Evolutionary conservation across 2,113 vertebrate genomes (phyloP).

Genomic region (Ancistrus triradiatus): DNA sequence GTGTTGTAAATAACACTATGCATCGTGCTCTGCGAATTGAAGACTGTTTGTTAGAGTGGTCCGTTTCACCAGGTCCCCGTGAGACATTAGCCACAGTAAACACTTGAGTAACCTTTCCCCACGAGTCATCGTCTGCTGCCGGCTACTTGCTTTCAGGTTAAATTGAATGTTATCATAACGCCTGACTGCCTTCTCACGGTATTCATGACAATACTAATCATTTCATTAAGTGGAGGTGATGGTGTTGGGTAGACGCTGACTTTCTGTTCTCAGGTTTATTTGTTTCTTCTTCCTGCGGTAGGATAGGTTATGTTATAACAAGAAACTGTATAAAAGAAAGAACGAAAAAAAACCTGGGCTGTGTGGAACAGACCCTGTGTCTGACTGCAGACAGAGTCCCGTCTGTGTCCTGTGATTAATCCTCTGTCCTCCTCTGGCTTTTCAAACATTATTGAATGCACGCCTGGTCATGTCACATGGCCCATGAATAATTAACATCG

Average conservation of each 20-base stretch:
- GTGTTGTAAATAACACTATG: constrained; percentile 49
- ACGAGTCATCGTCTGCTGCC: constrained; percentile 1
- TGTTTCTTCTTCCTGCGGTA: constrained; percentile 7
- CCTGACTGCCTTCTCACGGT: background rate
- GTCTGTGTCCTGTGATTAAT: constrained; percentile 60
- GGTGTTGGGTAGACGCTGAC: constrained; percentile 4
- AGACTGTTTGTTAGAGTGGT: constrained; percentile 44
- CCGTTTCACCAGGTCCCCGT: constrained; percentile 44
- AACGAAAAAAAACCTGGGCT: constrained; percentile 3
- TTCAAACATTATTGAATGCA: constrained; percentile 55
- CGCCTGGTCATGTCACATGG: constrained; percentile 51
- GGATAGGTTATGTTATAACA: too few relatives aligned
- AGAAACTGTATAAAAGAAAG: too few relatives aligned
- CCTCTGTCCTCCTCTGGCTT: constrained; percentile 52
- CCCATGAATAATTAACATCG: constrained; percentile 18
- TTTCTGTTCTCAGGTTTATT: background rate
- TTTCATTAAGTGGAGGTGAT: background rate
- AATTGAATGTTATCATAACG: constrained; percentile 9
- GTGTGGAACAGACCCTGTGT: constrained; percentile 12
- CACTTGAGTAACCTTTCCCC: constrained; percentile 22
- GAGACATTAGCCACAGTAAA: constrained; percentile 40
- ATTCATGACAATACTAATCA: background rate
- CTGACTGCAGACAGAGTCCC: constrained; percentile 58
- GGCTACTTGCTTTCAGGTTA: background rate
- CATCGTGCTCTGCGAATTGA: constrained; percentile 54